Percentiles rank a stretch among this genome's conserved stretches.
phyloP scores from a whole-genome alignment of 2,797 vertebrate genomes.

The Sylvilagus floridanus region DNA sequence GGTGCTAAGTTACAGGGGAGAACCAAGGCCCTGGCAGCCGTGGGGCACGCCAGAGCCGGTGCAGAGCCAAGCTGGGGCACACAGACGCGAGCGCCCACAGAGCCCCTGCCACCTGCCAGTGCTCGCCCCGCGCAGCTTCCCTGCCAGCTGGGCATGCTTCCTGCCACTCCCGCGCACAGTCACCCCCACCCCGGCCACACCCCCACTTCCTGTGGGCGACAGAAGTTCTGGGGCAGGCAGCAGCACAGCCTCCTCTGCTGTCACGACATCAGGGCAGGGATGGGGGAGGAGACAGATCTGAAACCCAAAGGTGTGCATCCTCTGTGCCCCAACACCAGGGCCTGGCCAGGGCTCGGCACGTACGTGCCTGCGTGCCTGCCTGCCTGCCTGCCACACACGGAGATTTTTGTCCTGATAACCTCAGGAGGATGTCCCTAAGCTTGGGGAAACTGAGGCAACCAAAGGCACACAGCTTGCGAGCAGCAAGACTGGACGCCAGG shows the following conservation, averaged over 20 bases:
- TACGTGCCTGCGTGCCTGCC: not conserved
- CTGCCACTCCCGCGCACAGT: not conserved
- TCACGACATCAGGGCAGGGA: not conserved
- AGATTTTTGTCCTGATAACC: not conserved
- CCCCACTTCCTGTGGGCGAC: not conserved
- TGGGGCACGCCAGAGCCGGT: not conserved
- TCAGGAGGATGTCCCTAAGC: not conserved
- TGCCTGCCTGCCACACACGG: too few species aligned
- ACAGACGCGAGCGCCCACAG: not conserved
- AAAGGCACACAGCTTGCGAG: not conserved
- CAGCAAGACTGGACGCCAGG: not conserved
- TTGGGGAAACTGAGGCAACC: not conserved
- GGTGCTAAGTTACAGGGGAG: not conserved
- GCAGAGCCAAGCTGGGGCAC: too few species aligned
- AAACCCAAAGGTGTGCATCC: not conserved
- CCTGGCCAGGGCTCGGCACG: not conserved
- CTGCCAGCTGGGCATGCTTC: too few species aligned
- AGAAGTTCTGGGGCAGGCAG: not conserved
- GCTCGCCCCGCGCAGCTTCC: too few species aligned
- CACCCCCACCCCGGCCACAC: not conserved
- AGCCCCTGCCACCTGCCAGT: not conserved
- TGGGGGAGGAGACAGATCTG: rapidly evolving
- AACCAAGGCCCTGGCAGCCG: not conserved
- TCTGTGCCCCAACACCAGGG: not conserved
- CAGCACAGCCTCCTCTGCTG: not conserved